phyloP scores from a whole-genome alignment of 2,797 vertebrate genomes.

The Parambassis ranga region DNA sequence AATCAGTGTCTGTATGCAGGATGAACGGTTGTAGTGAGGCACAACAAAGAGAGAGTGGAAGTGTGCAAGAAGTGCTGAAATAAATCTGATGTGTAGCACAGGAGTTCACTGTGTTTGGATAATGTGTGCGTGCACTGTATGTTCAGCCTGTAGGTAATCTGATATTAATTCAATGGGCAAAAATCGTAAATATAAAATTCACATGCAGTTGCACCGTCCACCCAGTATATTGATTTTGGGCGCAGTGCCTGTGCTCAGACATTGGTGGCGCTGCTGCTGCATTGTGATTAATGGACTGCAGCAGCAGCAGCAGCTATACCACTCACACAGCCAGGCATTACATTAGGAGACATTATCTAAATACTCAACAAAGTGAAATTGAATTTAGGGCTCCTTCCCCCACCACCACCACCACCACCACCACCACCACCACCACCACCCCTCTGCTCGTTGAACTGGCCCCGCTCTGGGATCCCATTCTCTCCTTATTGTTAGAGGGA shows the following conservation, averaged over 20 bases:
- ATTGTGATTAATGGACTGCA: conserved; percentile 48
- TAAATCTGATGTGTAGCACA: neutral
- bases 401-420: neutral
- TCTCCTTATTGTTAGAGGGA: conserved; percentile 74
- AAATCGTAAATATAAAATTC: too few relatives aligned
- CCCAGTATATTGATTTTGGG: too few relatives aligned
- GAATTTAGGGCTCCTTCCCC: conserved; percentile 68
- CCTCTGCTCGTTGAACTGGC: conserved; percentile 59
- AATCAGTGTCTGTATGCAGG: neutral
- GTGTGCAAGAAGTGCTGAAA: neutral
- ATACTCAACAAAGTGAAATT: conserved; percentile 81
- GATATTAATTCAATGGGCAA: too few relatives aligned
- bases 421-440: neutral
- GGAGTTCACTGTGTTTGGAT: too few relatives aligned
- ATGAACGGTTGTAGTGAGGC: neutral
- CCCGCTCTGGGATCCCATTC: conserved; percentile 70
- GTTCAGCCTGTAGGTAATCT: too few relatives aligned
- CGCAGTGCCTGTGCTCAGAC: conserved; percentile 46
- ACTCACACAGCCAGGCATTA: conserved; percentile 64
- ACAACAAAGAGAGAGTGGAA: neutral
- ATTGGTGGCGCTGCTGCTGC: conserved; percentile 76
- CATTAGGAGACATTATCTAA: conserved; percentile 80
- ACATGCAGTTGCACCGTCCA: conserved; percentile 19
- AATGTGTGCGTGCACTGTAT: neutral
- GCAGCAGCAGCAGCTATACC: conserved; percentile 26